phyloP scores from a whole-genome alignment of 2,888 invertebrate species.

The Thereva unica region DNA sequence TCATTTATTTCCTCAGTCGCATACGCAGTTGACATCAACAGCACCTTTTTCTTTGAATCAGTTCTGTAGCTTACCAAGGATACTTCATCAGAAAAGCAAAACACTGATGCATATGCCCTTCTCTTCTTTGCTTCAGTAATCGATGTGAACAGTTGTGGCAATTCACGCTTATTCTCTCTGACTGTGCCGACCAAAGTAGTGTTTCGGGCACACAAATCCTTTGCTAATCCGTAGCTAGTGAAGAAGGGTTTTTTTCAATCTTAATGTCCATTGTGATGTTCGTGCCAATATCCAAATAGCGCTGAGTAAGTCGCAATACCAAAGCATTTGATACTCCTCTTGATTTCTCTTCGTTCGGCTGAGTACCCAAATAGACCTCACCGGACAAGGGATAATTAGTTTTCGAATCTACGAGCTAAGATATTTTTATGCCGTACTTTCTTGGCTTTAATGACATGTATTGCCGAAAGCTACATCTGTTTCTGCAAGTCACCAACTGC shows the following conservation, averaged over 20 bases:
- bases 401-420: conserved; percentile 24
- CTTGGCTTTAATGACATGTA: conserved; percentile 19
- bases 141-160: conserved; percentile 18
- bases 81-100: conserved; percentile 29
- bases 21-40: conserved; percentile 29
- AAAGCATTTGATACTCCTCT: not conserved
- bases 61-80: conserved; percentile 18
- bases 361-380: conserved; percentile 18
- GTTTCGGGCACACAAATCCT: conserved; percentile 2
- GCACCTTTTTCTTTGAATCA: conserved; percentile 31
- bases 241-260: no score
- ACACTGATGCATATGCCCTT: conserved; percentile 13
- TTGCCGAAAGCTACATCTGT: conserved; percentile 30
- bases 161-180: conserved; percentile 18
- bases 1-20: conserved; percentile 21
- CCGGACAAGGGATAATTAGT: conserved; percentile 22
- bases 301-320: conserved; percentile 21
- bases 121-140: conserved; percentile 2
- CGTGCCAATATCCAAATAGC: conserved; percentile 12
- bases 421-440: conserved; percentile 35
- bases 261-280: conserved; percentile 24
- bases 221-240: not conserved
- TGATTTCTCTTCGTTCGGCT: not conserved
- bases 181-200: conserved; percentile 17
- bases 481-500: conserved; percentile 31